Base-by-base conservation (phyloP, 2,113 vertebrate species). In the Spilogale gracilis region DNA sequence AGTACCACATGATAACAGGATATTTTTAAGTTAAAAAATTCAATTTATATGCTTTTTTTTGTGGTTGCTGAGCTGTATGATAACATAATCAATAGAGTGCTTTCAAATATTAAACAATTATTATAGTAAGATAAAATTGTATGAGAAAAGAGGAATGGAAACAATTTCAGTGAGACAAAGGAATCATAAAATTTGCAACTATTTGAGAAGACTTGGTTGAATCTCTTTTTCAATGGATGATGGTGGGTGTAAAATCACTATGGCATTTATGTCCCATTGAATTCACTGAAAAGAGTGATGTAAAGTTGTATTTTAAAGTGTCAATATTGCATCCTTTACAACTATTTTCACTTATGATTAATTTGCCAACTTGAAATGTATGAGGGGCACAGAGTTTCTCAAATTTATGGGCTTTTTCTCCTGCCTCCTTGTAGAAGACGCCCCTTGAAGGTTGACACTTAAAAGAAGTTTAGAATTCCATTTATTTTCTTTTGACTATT, bases 231-330 rank as follows among this genome's bases (percentile, higher is more conserved):
- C 74, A 89, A 0, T 73, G 79, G 82, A 21, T 50, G 45, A 14
- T 54, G 17, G 65, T 96, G 32, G 78, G 69, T 97, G 43, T 95
- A 73, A 97, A 97, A 96, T 97, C 69, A 52, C 93, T 81, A 16
- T 91, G 80, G 69, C 79, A 76, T 97, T 97, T 97, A 96, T 94
- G 45, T 95, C 20, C 84, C 69, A 91, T 23, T 90, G 79, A 96
- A 94, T 83, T 94, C 84, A 67, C 38, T 92, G 74, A 85, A 93
- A 95, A 91, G 78, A 92, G 58, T 81, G 52, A 86, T 87, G 61
- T 86, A 65, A 61, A 91, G 71, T 96, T 96, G 61, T 96, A 63
- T 81, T 97, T 87, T 97, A 76, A 96, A 97, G 78, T 96, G 91
- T 94, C 95, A 95, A 50, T 73, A 88, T 88, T 92, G 78, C 6